Conservation (phyloP, 2,113 vertebrate species). For the Brienomyrus brachyistius region DNA sequence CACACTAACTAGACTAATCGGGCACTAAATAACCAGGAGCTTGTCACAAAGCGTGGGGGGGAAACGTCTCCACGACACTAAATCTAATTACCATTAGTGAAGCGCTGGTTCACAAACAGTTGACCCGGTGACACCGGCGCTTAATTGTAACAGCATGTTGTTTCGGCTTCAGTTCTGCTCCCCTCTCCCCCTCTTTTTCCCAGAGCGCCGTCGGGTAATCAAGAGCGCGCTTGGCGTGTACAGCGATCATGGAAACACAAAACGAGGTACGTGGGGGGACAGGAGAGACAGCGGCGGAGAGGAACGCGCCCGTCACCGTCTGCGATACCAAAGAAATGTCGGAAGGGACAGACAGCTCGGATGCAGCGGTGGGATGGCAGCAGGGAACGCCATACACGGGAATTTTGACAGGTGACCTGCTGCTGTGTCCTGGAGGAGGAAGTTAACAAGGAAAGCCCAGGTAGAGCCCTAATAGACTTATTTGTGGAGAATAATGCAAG, state of each 20-base stretch:
- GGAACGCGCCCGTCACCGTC: neutral
- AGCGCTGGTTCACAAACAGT: slow-evolving; percentile 34
- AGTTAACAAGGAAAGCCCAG: neutral
- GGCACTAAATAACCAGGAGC: slow-evolving; percentile 47
- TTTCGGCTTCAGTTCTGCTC: slow-evolving; percentile 11
- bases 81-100: slow-evolving; percentile 41
- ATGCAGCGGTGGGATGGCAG: neutral
- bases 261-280: slow-evolving; percentile 11
- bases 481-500: neutral
- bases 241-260: neutral
- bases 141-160: slow-evolving; percentile 32
- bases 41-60: slow-evolving; percentile 36
- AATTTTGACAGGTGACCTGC: neutral
- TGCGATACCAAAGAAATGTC: neutral
- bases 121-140: slow-evolving; percentile 28
- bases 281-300: neutral
- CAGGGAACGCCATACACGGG: too few species aligned
- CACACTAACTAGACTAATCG: slow-evolving; percentile 55
- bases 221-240: slow-evolving; percentile 1
- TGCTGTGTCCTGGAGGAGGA: neutral
- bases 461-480: neutral
- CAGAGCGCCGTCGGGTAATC: slow-evolving; percentile 24
- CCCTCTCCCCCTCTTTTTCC: neutral
- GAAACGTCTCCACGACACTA: slow-evolving; percentile 26
- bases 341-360: neutral